Conservation (phyloP, 2,888 invertebrate genomes). For the Globia sparganii region DNA sequence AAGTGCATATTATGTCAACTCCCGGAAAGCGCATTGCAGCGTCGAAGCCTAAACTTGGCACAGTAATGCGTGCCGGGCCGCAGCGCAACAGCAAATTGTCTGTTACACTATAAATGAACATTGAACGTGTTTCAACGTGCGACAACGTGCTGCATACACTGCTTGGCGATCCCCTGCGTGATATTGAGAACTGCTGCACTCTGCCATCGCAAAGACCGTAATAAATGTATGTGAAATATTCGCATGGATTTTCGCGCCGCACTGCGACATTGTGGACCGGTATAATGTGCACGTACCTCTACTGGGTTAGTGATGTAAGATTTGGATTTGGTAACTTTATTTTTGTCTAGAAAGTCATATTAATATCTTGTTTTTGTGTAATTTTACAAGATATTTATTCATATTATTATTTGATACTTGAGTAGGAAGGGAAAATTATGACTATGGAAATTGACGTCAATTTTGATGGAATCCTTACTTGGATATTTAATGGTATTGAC, state of each 20-base stretch:
- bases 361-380: background rate
- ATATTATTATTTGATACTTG: background rate
- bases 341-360: background rate
- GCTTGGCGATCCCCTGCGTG: conserved; percentile 30
- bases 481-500: background rate
- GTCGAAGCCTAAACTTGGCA: conserved; percentile 52
- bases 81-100: conserved; percentile 28
- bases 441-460: too few relatives aligned
- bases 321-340: background rate
- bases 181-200: conserved; percentile 34
- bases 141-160: conserved; percentile 22
- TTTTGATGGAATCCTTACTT: background rate
- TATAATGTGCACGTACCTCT: conserved; percentile 31
- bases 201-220: conserved; percentile 11
- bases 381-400: background rate
- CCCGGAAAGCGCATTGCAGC: conserved; percentile 50
- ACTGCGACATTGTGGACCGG: conserved; percentile 15
- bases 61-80: conserved; percentile 22
- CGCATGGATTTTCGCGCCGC: conserved; percentile 14
- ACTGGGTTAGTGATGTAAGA: background rate
- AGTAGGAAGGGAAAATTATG: background rate
- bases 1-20: conserved; percentile 38
- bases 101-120: conserved; percentile 42
- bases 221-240: conserved; percentile 23
- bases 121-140: conserved; percentile 44